phyloP scores from a whole-genome alignment of 2,113 vertebrate genomes.

The Clarias macrocephalus region DNA sequence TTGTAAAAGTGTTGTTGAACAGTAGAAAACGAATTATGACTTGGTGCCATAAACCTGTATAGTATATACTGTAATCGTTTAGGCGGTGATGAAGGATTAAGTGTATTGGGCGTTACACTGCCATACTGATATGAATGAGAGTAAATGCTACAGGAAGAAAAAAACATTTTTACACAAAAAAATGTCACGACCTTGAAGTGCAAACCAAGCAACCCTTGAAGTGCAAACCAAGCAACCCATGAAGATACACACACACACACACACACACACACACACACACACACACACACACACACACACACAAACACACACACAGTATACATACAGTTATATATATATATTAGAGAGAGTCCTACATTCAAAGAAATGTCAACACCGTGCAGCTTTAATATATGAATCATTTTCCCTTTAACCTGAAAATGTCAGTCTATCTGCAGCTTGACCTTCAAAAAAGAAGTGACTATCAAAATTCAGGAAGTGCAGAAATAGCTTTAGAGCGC shows the following conservation, averaged over 20 bases:
- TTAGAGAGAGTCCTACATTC: slow-evolving; percentile 31
- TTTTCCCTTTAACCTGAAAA: slow-evolving; percentile 53
- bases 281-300: no score
- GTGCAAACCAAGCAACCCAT: not conserved
- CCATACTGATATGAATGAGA: not conserved
- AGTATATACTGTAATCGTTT: not conserved
- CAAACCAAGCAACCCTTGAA: not conserved
- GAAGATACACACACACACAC: slow-evolving; percentile 11
- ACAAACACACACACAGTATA: no score
- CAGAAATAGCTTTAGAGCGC: slow-evolving; percentile 40
- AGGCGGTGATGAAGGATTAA: not conserved
- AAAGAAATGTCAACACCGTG: slow-evolving; percentile 60
- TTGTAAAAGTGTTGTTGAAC: not conserved
- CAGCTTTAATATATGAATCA: slow-evolving; percentile 44
- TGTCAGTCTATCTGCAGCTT: slow-evolving; percentile 63
- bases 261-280: no score
- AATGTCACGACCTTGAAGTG: not conserved
- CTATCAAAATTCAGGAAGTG: slow-evolving; percentile 45
- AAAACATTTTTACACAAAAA: not conserved
- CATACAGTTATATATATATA: no score
- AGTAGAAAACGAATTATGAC: no score
- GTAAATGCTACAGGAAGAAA: not conserved
- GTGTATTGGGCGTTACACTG: not conserved
- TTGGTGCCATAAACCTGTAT: no score
- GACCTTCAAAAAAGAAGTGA: slow-evolving; percentile 66